A percentile compares a stretch with the other conserved stretches of the same genome.
Evolutionary conservation across 2,888 invertebrate species (phyloP).

Genomic region (Lepeophtheirus nordmannii): DNA sequence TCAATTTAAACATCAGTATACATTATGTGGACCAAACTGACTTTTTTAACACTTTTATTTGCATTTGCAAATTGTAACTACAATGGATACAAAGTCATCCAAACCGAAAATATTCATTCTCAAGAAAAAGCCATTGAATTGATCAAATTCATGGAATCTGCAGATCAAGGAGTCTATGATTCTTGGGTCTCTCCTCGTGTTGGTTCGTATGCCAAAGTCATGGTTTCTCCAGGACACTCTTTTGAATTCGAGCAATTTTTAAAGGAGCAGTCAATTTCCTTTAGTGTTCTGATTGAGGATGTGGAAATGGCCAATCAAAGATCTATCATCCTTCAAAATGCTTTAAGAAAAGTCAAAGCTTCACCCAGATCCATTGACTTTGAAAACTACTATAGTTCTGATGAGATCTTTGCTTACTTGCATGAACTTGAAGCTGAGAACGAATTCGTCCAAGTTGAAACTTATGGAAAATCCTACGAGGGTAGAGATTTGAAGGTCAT

Average conservation of each 20-base stretch:
- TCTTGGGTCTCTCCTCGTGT: neutral
- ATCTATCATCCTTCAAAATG: no score
- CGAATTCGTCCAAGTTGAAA: constrained; percentile 28
- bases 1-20: no score
- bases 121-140: no score
- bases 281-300: constrained; percentile 24
- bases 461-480: constrained; percentile 31
- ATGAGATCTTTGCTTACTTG: constrained; percentile 19
- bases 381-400: constrained; percentile 18
- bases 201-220: neutral
- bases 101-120: no score
- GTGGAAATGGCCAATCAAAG: constrained; percentile 21
- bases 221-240: neutral
- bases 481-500: constrained; percentile 33
- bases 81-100: no score
- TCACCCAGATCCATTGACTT: neutral
- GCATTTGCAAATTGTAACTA: neutral
- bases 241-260: constrained; percentile 16
- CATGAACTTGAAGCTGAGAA: constrained; percentile 25
- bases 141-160: no score
- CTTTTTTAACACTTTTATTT: neutral
- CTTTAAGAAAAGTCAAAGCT: neutral
- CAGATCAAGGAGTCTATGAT: neutral
- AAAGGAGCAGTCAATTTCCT: constrained; percentile 18
- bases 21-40: neutral